These are phyloP conservation scores for Thymelicus lineola DNA, from an alignment of 2,888 invertebrate species.

Conservation along the genomic window DNA sequence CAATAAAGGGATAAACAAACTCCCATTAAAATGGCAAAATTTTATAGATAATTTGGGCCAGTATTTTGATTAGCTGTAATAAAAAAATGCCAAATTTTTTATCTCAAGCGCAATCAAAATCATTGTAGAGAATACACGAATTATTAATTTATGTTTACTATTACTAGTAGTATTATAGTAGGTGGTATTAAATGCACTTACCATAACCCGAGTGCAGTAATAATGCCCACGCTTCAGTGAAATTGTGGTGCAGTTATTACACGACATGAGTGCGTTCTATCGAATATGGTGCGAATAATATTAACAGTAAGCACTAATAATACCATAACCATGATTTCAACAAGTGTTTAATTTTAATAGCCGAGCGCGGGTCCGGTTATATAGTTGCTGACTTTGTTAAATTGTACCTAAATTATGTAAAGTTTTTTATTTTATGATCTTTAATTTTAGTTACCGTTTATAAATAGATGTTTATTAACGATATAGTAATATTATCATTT, in stretches of 20 bases:
- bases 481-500: background rate
- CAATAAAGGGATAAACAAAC: too few species aligned
- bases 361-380: background rate
- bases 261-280: constrained; percentile 3
- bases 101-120: too few species aligned
- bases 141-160: too few species aligned
- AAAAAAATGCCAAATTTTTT: too few species aligned
- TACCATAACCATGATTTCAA: constrained; percentile 6
- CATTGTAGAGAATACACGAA: too few species aligned
- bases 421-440: too few species aligned
- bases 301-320: constrained; percentile 9
- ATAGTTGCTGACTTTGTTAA: background rate
- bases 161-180: too few species aligned
- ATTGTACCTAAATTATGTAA: too few species aligned
- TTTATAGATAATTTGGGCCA: too few species aligned
- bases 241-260: constrained; percentile 21
- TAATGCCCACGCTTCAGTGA: background rate
- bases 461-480: background rate
- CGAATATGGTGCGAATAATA: constrained; percentile 17
- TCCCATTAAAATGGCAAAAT: too few species aligned
- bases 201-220: background rate
- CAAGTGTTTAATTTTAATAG: constrained; percentile 2
- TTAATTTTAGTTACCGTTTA: too few species aligned
- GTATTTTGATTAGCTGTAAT: too few species aligned
- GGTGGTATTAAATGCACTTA: constrained; percentile 1